Evolutionary conservation across 92 coral and sea anemone genomes (phyloP), one percentile per base, ranked within the genome.

Genomic region (Heteractis magnifica): DNA sequence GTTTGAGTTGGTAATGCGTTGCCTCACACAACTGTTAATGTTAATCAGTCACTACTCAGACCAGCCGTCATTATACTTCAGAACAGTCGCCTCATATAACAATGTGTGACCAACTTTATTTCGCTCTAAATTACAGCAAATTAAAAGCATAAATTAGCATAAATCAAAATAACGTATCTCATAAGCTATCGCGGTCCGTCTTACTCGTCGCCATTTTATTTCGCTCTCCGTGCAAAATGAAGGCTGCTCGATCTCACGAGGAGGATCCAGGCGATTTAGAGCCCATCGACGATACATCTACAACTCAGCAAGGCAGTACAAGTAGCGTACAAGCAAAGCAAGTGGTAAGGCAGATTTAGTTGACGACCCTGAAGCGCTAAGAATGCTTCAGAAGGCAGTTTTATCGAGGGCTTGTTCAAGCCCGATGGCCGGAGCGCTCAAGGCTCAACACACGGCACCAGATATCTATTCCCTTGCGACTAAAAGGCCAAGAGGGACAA

Each of bases 401-500:
- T 58, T 83, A 26, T 72, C 78, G 12, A 81, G 71, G 85, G 85
- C 85, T 26, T 0, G 0, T 81, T 75, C 64, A 68, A 83, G 82
- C 85, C 52, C 86, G 52, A 53, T 78, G 19, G 84, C 84, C 88
- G 79, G 90, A 77, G 90, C 80, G 87, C 77, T 53, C 87, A 87
- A 87, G 90, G 87, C 90, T 83, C 87, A 73, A 15, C 56, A 52
- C 21, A 86, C 86, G 79, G 78, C 88, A 51, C 34, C 81, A 65
- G 68, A 81, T 71, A 64, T 49, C 50, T 15, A 55, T 34, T 13
- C 49, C 59, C 88, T 79, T 84, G 92, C 89, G 80, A 85, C 89
- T 85, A 89, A 89, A 89, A 85, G 86, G 89, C 89, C 89, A 76
- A 85, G 77, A 88, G 75, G 88, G 91, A 77, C 89, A 60, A 15